These are phyloP conservation scores for Thermophis baileyi DNA, from an alignment of 2,113 vertebrate genomes.

Conservation along the genomic window DNA sequence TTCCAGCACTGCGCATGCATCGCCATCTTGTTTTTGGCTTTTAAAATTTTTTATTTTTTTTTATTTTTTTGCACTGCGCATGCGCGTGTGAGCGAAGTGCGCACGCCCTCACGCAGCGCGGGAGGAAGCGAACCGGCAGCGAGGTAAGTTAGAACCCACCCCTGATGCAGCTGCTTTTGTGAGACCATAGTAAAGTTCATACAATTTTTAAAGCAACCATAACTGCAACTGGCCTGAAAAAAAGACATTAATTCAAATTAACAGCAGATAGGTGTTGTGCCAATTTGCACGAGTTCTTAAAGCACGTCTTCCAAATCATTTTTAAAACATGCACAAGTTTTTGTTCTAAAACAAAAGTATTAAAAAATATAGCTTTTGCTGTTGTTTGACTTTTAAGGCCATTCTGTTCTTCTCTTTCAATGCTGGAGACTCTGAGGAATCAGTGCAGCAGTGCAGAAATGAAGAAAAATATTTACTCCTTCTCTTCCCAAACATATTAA, in stretches of 20 bases:
- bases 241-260: background rate
- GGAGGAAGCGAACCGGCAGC: no score
- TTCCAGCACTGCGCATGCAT: no score
- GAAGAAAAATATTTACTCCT: background rate
- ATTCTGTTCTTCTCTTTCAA: background rate
- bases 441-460: background rate
- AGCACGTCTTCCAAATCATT: background rate
- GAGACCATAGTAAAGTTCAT: background rate
- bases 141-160: no score
- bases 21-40: no score
- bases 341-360: background rate
- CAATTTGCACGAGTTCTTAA: background rate
- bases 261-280: background rate
- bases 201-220: background rate
- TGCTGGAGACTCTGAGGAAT: background rate
- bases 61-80: no score
- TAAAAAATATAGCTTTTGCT: background rate
- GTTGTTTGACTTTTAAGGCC: background rate
- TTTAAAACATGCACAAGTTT: background rate
- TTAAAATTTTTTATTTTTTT: no score
- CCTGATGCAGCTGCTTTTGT: background rate
- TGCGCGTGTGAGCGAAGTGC: no score
- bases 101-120: no score
- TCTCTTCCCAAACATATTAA: background rate
- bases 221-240: background rate